Conservation (phyloP, 2,797 vertebrate genomes). For the Dromococcyx pavoninus region DNA sequence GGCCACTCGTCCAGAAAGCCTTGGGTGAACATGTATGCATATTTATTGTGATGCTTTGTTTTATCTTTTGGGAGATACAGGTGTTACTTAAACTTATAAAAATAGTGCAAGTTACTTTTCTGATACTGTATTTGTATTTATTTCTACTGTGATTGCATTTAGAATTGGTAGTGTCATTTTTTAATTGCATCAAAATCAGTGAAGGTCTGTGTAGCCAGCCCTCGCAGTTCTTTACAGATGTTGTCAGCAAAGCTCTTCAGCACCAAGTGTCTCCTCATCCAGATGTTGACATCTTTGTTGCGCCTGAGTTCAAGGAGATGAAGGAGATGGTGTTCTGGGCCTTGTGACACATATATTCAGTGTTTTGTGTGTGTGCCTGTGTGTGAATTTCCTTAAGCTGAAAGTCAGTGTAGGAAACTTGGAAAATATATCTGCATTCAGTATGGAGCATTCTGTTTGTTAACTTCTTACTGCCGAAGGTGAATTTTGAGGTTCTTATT, state of each 20-base stretch:
- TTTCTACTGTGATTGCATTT: not conserved
- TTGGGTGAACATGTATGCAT: constrained; percentile 83
- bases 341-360: not conserved
- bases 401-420: not conserved
- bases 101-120: not conserved
- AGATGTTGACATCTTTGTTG: not conserved
- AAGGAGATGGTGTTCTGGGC: not conserved
- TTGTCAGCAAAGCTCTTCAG: not conserved
- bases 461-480: not conserved
- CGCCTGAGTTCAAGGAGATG: not conserved
- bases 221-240: not conserved
- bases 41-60: not conserved
- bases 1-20: constrained; percentile 92
- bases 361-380: rapidly evolving
- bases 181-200: not conserved
- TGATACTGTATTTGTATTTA: rapidly evolving
- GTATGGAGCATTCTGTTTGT: not conserved
- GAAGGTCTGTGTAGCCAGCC: not conserved
- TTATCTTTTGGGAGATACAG: not conserved
- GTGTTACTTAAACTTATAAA: not conserved
- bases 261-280: not conserved
- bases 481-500: not conserved
- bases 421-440: not conserved
- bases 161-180: not conserved
- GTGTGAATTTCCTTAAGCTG: not conserved